These are phyloP conservation scores for Orthosia gracilis DNA, from an alignment of 2,888 invertebrate species.

Conservation along the genomic window DNA sequence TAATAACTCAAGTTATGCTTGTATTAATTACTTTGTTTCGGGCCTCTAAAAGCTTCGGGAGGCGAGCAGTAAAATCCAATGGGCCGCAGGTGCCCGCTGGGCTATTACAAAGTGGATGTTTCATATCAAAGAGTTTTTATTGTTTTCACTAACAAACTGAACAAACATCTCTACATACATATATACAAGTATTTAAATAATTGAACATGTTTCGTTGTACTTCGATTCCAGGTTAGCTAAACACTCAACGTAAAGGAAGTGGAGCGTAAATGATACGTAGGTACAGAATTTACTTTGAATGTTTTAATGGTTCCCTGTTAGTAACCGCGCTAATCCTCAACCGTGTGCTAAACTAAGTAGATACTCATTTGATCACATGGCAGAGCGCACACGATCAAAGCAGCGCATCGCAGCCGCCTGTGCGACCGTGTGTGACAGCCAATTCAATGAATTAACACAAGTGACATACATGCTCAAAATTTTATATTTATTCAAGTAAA, in stretches of 20 bases:
- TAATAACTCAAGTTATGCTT: constrained; percentile 35
- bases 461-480: constrained; percentile 82
- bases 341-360: constrained; percentile 76
- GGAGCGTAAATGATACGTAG: constrained; percentile 48
- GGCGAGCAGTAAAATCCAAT: constrained; percentile 44
- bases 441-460: constrained; percentile 87
- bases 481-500: constrained; percentile 64
- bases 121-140: constrained; percentile 48
- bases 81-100: constrained; percentile 44
- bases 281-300: constrained; percentile 62
- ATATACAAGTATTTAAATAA: neutral
- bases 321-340: constrained; percentile 71
- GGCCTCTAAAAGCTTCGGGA: constrained; percentile 50
- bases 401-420: constrained; percentile 76
- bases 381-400: constrained; percentile 89
- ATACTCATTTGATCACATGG: constrained; percentile 86
- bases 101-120: constrained; percentile 43
- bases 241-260: constrained; percentile 34
- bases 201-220: neutral
- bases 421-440: constrained; percentile 83
- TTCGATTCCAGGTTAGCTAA: constrained; percentile 17
- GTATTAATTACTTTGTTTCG: constrained; percentile 59
- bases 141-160: constrained; percentile 14
- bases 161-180: constrained; percentile 1
- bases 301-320: constrained; percentile 66